Evolutionary conservation across 2,797 vertebrate genomes (phyloP), one percentile per base, ranked within the genome.

Genomic region (Bovichtus variegatus): DNA sequence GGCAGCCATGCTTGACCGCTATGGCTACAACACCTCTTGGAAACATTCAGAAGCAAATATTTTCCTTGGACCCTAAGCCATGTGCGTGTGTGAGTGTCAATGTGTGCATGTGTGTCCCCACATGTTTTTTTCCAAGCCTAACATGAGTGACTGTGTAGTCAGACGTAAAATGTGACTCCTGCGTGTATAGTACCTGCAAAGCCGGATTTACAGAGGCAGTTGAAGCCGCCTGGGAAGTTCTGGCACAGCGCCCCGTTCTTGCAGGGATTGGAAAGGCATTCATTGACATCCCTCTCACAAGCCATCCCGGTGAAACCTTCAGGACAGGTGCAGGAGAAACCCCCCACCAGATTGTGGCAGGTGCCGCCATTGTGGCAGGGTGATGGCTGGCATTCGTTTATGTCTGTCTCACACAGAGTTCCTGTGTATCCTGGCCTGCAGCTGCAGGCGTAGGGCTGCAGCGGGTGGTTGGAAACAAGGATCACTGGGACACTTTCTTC

Each of bases 221-320:
- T 97, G 96, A 99, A 99, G 83, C 95, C 95, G 40, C 97, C 97
- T 0, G 97, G 97, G 88, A 96, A 97, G 91, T 98, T 98, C 93
- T 98, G 97, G 94, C 97, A 98, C 77, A 96, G 93, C 0, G 97
- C 97, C 9, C 96, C 96, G 0, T 97, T 98, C 93, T 96, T 97
- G 91, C 93, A 96, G 0, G 98, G 98, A 84, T 94, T 96, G 62
- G 97, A 96, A 71, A 98, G 95, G 90, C 98, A 99, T 92, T 99
- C 98, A 0, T 99, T 99, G 93, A 99, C 19, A 0, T 99, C 98
- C 77, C 98, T 96, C 89, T 99, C 98, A 0, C 98, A 99, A 68
- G 98, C 98, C 93, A 97, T 96, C 34, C 98, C 98, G 0, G 97
- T 97, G 94, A 98, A 99, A 60, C 98, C 98, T n/a, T 96, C 97